phyloP scores from a whole-genome alignment of 2,888 invertebrate species.

The Eustalomyia histrio region DNA sequence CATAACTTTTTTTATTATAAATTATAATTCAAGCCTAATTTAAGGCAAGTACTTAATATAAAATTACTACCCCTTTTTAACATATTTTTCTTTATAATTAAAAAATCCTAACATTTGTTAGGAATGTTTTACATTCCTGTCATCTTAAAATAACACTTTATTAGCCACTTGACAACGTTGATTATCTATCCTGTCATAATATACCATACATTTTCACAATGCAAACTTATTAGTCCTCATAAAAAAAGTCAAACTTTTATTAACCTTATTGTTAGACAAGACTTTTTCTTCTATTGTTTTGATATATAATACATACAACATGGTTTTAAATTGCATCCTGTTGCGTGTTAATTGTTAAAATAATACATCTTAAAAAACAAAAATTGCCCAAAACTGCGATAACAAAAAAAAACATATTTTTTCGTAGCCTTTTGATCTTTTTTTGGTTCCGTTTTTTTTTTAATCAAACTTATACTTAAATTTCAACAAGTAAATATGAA shows the following conservation, averaged over 20 bases:
- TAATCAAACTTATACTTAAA: background rate
- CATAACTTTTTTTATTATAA: too few relatives aligned
- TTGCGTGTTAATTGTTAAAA: conserved; percentile 51
- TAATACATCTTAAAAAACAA: background rate
- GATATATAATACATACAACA: conserved; percentile 1
- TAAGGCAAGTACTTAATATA: too few relatives aligned
- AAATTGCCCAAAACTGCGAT: background rate
- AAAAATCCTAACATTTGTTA: background rate
- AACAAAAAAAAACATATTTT: background rate
- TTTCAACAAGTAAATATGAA: conserved; percentile 1
- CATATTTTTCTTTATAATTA: background rate
- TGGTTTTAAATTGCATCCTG: conserved; percentile 54
- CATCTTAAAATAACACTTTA: background rate
- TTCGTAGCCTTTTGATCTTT: background rate
- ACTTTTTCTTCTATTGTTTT: background rate
- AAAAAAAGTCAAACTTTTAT: background rate
- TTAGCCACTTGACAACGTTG: background rate
- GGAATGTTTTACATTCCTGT: background rate
- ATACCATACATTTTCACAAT: background rate
- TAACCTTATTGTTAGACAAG: conserved; percentile 1
- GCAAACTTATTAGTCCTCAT: background rate
- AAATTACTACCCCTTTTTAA: background rate
- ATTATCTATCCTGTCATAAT: background rate
- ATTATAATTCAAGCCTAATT: too few relatives aligned
- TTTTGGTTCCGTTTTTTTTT: background rate